phyloP scores from a whole-genome alignment of 2,797 vertebrate genomes.

The Euphonia xanthogaster region DNA sequence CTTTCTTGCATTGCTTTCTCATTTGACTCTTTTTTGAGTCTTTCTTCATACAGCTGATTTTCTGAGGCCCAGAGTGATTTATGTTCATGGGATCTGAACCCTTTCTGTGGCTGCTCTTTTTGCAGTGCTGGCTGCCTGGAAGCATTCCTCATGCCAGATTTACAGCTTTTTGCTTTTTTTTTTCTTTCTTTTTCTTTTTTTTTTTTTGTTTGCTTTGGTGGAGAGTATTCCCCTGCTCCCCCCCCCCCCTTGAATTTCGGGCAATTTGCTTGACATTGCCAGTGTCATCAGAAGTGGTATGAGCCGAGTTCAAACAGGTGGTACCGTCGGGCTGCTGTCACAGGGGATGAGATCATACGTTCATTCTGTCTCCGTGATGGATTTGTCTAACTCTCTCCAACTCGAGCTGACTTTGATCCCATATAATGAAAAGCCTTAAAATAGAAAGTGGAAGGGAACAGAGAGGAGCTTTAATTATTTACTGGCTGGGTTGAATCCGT shows the following conservation, averaged over 20 bases:
- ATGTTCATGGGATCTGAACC: background rate
- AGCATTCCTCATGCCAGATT: background rate
- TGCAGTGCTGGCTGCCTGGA: background rate
- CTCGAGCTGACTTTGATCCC: conserved; percentile 53
- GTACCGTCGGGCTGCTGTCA: background rate
- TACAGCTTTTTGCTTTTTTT: background rate
- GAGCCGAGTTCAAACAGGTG: conserved; percentile 37
- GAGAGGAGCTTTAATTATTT: conserved; percentile 59
- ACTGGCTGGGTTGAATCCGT: background rate
- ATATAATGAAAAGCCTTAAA: conserved; percentile 47
- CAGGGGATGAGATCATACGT: conserved; percentile 26
- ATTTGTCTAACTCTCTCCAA: conserved; percentile 50
- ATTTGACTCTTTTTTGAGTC: background rate
- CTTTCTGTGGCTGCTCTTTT: background rate
- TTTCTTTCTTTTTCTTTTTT: no score
- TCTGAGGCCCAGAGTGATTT: background rate
- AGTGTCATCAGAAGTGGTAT: background rate
- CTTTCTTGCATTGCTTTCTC: background rate
- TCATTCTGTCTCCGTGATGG: background rate
- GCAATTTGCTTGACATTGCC: conserved; percentile 7
- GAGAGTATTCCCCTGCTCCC: background rate
- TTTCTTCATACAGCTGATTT: background rate
- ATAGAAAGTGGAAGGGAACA: conserved; percentile 47
- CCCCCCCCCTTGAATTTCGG: background rate
- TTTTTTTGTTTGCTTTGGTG: background rate